Evolutionary conservation across 2,113 vertebrate species (phyloP).

Genomic region (Pyrgilauda ruficollis): DNA sequence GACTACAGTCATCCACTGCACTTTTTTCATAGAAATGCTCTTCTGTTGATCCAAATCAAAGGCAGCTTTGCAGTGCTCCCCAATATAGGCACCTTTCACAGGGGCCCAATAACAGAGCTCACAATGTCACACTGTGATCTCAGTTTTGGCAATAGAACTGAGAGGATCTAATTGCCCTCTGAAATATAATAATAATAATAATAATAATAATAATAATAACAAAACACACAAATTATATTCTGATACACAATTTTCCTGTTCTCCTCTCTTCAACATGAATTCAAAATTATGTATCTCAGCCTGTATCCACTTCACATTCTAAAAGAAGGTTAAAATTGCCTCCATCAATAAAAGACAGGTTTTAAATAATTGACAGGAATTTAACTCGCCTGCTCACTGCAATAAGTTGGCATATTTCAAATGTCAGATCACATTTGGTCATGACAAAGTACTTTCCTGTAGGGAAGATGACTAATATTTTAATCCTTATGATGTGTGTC

Average conservation of each 20-base stretch:
- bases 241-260: background rate
- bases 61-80: background rate
- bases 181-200: background rate
- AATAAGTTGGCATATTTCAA: constrained; percentile 18
- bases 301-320: background rate
- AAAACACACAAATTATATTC: background rate
- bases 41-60: background rate
- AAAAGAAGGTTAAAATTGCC: background rate
- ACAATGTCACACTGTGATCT: background rate
- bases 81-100: background rate
- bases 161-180: background rate
- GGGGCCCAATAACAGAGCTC: background rate
- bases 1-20: background rate
- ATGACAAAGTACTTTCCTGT: constrained; percentile 18
- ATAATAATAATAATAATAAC: background rate
- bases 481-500: constrained; percentile 44
- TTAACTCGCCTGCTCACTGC: background rate
- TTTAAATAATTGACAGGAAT: constrained; percentile 19
- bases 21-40: background rate
- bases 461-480: constrained; percentile 35
- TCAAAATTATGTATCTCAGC: background rate
- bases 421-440: constrained; percentile 21
- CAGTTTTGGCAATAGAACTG: background rate
- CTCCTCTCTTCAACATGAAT: background rate
- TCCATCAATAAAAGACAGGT: background rate